A percentile compares a stretch with the other conserved stretches of the same genome.
Conservation (phyloP, 2,888 invertebrate genomes). For the Trisateles emortualis region DNA sequence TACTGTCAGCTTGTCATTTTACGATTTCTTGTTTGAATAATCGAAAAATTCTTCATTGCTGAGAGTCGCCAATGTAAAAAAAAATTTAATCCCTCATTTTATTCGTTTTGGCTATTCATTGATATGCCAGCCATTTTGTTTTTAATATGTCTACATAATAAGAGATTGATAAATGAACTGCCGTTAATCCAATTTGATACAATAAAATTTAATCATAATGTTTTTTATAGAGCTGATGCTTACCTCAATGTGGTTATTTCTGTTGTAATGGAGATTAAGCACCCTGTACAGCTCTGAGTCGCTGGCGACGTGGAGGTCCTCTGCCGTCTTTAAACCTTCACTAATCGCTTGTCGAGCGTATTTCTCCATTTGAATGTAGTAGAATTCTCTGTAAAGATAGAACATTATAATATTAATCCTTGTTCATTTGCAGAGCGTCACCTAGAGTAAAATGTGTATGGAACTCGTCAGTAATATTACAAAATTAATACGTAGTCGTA, state of each 20-base stretch:
- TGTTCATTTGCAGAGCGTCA: neutral
- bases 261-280: constrained; percentile 99
- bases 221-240: constrained; percentile 68
- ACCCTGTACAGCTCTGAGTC: constrained; percentile 99
- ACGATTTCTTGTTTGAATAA: no score
- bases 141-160: no score
- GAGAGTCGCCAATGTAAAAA: no score
- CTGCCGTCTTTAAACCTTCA: constrained; percentile 97
- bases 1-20: no score
- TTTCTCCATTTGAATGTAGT: constrained; percentile 99
- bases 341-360: constrained; percentile 99
- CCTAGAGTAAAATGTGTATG: constrained; percentile 30
- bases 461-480: constrained; percentile 27
- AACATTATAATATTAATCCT: constrained; percentile 33
- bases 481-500: constrained; percentile 57
- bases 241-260: constrained; percentile 98
- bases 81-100: no score
- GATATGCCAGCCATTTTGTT: no score
- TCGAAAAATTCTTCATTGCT: no score
- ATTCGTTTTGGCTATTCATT: no score
- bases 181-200: no score
- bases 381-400: constrained; percentile 95
- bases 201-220: no score
- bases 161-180: no score
- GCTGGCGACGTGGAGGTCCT: constrained; percentile 96